Evolutionary conservation across 2,797 vertebrate genomes (phyloP).

Genomic region (Eutrigla gurnardus): DNA sequence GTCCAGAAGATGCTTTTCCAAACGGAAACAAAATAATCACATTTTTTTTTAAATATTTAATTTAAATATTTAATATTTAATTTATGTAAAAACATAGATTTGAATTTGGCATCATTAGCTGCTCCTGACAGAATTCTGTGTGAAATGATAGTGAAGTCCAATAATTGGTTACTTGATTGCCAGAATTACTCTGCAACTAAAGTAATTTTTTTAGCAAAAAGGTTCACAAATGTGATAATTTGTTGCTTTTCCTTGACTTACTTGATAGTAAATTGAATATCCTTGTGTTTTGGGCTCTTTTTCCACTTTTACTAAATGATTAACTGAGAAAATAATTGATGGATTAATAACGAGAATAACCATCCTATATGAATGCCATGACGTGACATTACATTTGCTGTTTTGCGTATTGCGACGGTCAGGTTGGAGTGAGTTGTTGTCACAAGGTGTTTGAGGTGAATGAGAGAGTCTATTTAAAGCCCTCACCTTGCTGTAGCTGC

Average conservation of each 20-base stretch:
- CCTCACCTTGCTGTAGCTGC: constrained; percentile 93
- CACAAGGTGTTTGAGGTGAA: background rate
- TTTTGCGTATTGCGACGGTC: background rate
- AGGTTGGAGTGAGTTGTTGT: background rate
- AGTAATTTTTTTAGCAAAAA: too few species aligned
- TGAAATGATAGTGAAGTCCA: background rate
- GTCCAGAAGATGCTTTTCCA: background rate
- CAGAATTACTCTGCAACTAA: background rate
- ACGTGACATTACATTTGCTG: background rate
- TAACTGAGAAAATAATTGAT: background rate
- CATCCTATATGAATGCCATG: background rate
- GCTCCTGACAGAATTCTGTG: background rate
- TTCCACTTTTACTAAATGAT: background rate
- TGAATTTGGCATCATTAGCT: background rate
- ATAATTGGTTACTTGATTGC: background rate
- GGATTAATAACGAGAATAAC: background rate
- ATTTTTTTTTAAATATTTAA: background rate
- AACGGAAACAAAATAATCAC: background rate
- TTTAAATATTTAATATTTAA: background rate
- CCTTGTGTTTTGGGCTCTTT: background rate
- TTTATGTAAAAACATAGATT: background rate
- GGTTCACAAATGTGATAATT: background rate
- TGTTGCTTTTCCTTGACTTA: background rate
- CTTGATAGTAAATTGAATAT: background rate
- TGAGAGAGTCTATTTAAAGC: background rate